These are phyloP conservation scores for Daubentonia madagascariensis DNA, from an alignment of 2,113 vertebrate species.

Conservation along the genomic window DNA sequence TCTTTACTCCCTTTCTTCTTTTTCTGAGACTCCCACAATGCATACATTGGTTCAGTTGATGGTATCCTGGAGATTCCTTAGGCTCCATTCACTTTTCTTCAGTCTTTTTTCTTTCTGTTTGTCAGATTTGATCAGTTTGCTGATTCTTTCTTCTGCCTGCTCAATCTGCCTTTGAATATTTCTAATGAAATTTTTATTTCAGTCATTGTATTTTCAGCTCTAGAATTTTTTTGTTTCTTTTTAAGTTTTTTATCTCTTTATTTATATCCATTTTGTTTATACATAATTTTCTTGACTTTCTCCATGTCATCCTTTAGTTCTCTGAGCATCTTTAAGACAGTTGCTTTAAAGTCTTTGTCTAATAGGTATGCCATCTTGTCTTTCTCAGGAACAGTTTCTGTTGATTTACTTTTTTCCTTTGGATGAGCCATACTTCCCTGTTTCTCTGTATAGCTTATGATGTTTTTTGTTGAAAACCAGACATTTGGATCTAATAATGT, in stretches of 20 bases:
- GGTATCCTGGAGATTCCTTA: background rate
- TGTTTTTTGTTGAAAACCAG: background rate
- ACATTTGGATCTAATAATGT: background rate
- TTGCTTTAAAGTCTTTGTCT: background rate
- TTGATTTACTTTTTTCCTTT: background rate
- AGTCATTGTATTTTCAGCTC: background rate
- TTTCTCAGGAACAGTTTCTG: background rate
- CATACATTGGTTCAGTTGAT: background rate
- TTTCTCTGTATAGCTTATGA: background rate
- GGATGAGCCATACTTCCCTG: background rate
- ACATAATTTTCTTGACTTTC: too few species aligned
- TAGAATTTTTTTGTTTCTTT: background rate
- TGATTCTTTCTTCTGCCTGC: background rate
- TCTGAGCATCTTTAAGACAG: background rate
- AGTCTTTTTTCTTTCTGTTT: background rate
- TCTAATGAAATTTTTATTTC: background rate
- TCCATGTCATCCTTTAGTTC: background rate
- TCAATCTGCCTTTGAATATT: background rate
- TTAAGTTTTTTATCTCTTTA: too few species aligned
- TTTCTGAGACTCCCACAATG: background rate
- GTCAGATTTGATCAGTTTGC: background rate
- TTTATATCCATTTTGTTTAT: background rate
- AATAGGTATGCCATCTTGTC: background rate
- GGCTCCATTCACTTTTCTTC: background rate
- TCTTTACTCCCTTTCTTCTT: background rate